Conservation (phyloP, 1,140 invertebrate species). For the Zaprionus capensis region DNA sequence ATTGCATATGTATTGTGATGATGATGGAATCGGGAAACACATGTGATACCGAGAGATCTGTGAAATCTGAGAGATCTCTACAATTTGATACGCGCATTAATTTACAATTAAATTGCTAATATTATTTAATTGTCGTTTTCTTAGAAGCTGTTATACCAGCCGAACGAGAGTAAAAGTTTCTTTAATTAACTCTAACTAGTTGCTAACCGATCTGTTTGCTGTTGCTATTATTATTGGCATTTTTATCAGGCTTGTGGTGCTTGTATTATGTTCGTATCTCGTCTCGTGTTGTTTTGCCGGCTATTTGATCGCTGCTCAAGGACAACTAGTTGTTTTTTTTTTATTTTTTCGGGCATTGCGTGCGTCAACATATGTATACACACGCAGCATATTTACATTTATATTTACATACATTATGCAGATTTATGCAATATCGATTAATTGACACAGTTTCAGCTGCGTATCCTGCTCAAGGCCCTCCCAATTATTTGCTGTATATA, state of each 20-base stretch:
- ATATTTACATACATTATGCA: slow-evolving; percentile 34
- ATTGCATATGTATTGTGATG: slow-evolving; percentile 21
- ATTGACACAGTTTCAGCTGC: slow-evolving; percentile 20
- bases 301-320: slow-evolving; percentile 30
- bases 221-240: slow-evolving; percentile 4
- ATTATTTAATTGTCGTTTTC: slow-evolving; percentile 30
- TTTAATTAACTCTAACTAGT: slow-evolving; percentile 49
- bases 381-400: slow-evolving; percentile 27
- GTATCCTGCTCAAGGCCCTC: slow-evolving; percentile 29
- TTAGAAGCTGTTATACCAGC: slow-evolving; percentile 38
- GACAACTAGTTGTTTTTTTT: slow-evolving; percentile 37
- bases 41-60: not conserved
- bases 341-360: slow-evolving; percentile 29
- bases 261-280: not conserved
- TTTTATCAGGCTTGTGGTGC: not conserved
- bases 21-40: not conserved
- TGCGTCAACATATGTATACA: slow-evolving; percentile 28
- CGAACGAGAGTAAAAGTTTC: slow-evolving; percentile 44
- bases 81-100: slow-evolving; percentile 40
- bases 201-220: slow-evolving; percentile 36
- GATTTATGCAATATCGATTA: slow-evolving; percentile 13
- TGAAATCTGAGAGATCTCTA: not conserved
- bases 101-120: slow-evolving; percentile 30
- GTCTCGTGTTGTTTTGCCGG: slow-evolving; percentile 46
- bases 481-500: slow-evolving; percentile 1